Percentiles rank a stretch among this genome's conserved stretches.
phyloP scores from a whole-genome alignment of 2,888 invertebrate genomes.

The Salpingus planirostris region DNA sequence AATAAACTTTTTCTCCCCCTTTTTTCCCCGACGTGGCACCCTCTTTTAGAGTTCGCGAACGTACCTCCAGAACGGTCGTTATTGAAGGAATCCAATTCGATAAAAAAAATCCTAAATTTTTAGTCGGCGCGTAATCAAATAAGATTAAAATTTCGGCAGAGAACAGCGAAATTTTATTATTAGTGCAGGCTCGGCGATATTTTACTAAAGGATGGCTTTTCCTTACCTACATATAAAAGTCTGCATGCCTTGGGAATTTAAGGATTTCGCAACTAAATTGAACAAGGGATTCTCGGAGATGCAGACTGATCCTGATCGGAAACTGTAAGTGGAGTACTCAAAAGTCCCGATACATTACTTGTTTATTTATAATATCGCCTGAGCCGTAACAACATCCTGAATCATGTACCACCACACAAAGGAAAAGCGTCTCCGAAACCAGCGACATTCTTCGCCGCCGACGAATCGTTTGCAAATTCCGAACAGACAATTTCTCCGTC shows the following conservation, averaged over 20 bases:
- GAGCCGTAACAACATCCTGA: neutral
- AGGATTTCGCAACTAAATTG: constrained; percentile 36
- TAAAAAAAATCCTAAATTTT: no score
- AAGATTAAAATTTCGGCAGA: constrained; percentile 18
- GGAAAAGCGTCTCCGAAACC: no score
- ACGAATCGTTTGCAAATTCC: no score
- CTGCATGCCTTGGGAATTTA: constrained; percentile 32
- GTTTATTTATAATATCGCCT: constrained; percentile 1
- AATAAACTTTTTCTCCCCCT: neutral
- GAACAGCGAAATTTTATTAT: constrained; percentile 22
- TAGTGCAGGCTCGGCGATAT: constrained; percentile 22
- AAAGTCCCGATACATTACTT: constrained; percentile 12
- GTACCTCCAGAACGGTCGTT: no score
- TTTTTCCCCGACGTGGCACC: no score
- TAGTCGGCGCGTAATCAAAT: constrained; percentile 1
- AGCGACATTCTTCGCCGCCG: no score
- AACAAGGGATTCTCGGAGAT: constrained; percentile 33
- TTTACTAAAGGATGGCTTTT: constrained; percentile 24
- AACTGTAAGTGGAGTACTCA: constrained; percentile 16
- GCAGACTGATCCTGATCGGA: constrained; percentile 28
- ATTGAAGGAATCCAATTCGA: no score
- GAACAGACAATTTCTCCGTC: no score
- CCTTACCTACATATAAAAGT: constrained; percentile 19
- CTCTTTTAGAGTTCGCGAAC: no score
- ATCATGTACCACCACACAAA: no score